These are phyloP conservation scores for Lycophotia porphyrea DNA, from an alignment of 2,888 invertebrate genomes.

Conservation along the genomic window DNA sequence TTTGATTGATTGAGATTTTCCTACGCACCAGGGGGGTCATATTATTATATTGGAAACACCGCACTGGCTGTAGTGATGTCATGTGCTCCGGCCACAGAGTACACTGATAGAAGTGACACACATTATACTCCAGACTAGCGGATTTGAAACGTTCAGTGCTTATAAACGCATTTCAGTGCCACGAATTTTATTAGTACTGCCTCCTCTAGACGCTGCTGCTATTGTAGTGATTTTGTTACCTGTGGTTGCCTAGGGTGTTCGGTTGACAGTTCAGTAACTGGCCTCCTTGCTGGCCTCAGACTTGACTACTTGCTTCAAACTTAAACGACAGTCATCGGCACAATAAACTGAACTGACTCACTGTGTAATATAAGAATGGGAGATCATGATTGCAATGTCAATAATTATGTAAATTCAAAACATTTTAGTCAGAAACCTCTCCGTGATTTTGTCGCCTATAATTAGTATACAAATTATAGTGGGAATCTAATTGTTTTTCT, in stretches of 20 bases:
- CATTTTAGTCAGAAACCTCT: neutral
- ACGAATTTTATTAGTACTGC: neutral
- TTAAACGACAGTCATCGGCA: neutral
- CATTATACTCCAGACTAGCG: neutral
- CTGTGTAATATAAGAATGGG: neutral
- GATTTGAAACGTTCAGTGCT: neutral
- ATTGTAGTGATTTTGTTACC: neutral
- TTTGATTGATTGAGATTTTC: neutral
- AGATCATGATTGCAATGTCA: neutral
- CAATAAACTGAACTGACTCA: neutral
- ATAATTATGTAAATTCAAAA: neutral
- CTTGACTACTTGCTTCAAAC: neutral
- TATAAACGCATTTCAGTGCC: neutral
- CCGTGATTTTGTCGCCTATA: neutral
- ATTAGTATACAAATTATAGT: neutral
- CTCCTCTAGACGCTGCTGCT: neutral
- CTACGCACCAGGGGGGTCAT: neutral
- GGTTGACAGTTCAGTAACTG: neutral
- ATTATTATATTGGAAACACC: neutral
- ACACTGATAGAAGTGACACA: neutral
- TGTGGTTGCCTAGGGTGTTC: neutral
- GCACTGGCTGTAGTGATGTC: neutral
- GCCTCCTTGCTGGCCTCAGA: neutral
- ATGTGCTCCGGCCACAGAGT: neutral
- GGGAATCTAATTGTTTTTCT: neutral